Base-by-base conservation (phyloP, 64 coral and sea anemone genomes). In the Montipora efflorescens region DNA sequence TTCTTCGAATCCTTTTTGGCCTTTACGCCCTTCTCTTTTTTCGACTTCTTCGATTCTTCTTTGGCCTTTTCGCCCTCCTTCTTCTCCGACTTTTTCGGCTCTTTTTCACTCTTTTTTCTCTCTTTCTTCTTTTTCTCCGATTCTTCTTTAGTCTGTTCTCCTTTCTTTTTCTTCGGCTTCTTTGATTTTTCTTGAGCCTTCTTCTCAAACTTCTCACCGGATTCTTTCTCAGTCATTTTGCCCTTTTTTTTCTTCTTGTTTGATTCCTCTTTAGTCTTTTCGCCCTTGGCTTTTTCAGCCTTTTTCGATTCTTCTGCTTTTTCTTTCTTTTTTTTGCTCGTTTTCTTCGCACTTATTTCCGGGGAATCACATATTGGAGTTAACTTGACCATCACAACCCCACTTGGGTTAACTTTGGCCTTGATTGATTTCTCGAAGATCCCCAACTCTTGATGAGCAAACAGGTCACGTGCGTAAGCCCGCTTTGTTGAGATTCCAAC, bases 401-500 rank as follows among this genome's bases (percentile, higher is more conserved):
- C 95, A 89, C 88, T 94, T 4, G 95, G 95, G 78, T 97, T 97
- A 12, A 97, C 92, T 91, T 91, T 97, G 59, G 88, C 89, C 45
- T 70, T 79, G 66, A 97, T 92, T 1, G 68, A 82, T 48, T 89
- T 58, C 9, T 83, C 23, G 48, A 88, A 76, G 22, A 92, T 74
- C n/a, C 95, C 95, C 8, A 94, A 79, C 4, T 94, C 76, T 12
- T 66, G 69, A 18, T 94, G 92, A 5, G 47, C 75, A 58, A 94
- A 97, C 52, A 97, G 82, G 16, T 97, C 92, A 25, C 89, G 90
- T 16, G 68, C 83, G 18, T 87, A 83, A 58, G 92, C 95, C 20
- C 58, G 51, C 23, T 74, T 78, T 76, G 88, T 49, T 48, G 73
- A 80, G 18, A 97, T 91, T n/a, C 95, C 95, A 77, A 97, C 82